These are phyloP conservation scores for Poeciliopsis gracilis DNA, from an alignment of 2,797 vertebrate genomes.

Conservation along the genomic window DNA sequence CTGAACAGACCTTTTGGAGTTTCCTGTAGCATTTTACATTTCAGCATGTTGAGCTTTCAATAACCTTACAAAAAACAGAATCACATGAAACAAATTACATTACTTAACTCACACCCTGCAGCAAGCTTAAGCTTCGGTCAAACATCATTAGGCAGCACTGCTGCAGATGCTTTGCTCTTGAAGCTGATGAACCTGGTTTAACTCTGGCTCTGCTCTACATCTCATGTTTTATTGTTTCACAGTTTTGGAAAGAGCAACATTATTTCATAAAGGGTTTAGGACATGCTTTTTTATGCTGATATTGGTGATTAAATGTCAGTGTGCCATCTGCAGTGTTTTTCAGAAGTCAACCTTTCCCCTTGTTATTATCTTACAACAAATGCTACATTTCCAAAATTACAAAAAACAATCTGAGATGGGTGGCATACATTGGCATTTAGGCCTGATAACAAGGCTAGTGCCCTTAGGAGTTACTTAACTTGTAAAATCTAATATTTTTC, in stretches of 20 bases:
- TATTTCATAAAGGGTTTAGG: neutral
- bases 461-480: neutral
- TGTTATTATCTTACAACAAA: neutral
- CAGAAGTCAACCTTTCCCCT: neutral
- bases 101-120: neutral
- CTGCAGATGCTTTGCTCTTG: neutral
- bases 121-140: neutral
- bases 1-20: neutral
- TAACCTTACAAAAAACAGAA: neutral
- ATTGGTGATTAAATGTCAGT: neutral
- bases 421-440: neutral
- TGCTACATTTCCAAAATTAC: neutral
- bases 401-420: neutral
- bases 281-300: neutral
- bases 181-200: neutral
- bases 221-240: constrained; percentile 10
- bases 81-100: neutral
- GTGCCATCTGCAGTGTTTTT: neutral
- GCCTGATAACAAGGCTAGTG: neutral
- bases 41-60: neutral
- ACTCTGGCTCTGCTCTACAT: constrained; percentile 11
- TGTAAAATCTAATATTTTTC: neutral
- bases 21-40: neutral
- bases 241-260: neutral
- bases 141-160: neutral